Evolutionary conservation across 2,113 vertebrate genomes (phyloP), one percentile per base, ranked within the genome.

Genomic region (Oreochromis tanganicae): DNA sequence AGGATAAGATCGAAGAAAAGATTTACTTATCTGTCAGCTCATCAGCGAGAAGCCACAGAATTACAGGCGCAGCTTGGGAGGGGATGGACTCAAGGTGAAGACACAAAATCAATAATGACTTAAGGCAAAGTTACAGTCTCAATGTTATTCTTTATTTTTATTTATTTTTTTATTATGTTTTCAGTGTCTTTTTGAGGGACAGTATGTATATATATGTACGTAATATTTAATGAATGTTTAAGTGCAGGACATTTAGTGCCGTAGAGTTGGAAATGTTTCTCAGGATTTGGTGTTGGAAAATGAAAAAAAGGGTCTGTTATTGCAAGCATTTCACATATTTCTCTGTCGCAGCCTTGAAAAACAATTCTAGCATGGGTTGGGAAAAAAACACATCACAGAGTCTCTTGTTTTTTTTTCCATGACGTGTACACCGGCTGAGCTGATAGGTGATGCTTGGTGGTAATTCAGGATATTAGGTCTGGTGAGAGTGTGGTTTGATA

Each of bases 401-500:
- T 4, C 19, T 38, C 80, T n/a, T 43, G 52, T 59, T 19, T 54
- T 50, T 24, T 46, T 54, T 81, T 21, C 57, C 57, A 32, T 61
- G 27, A 61, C 57, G 16, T 9, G 27, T 29, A 32, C 16, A 61
- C 57, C 7, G 16, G 13, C 5, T 34, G 29, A 27, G n/a, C 32
- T 61, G 7, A 19, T 48, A 73, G 75, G 63, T 80, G 29, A 78
- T 36, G 19, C 43, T 56, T 54, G 17, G 56, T 79, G 32, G 56
- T 71, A 66, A 81, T 57, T 88, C 61, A 71, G 82, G 81, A 87
- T 90, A 90, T 90, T 27, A 54, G 71, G 29, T 52, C 78, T 85
- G 34, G 29, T 81, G 21, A 66, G 73, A 90, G 12, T 56, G 55
- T 80, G 63, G 79, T 79, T 75, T 83, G 73, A 90, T 56, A 61